phyloP scores from a whole-genome alignment of 2,888 invertebrate species.

The Arge pagana region DNA sequence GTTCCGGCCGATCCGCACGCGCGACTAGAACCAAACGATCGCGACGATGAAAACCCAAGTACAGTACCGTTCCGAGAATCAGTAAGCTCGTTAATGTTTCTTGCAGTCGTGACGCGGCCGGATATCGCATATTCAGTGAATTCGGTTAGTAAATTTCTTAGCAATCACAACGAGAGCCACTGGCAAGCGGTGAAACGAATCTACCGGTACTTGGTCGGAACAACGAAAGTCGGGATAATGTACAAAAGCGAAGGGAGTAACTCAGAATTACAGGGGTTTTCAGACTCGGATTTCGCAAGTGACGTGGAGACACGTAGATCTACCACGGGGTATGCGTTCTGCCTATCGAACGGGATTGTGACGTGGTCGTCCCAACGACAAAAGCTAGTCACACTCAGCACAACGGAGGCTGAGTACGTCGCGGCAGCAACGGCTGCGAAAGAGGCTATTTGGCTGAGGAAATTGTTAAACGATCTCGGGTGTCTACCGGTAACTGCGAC shows the following conservation, averaged over 20 bases:
- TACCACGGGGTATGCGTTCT: slow-evolving; percentile 26
- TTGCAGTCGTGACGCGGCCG: slow-evolving; percentile 21
- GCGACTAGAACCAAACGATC: slow-evolving; percentile 1
- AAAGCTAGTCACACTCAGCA: slow-evolving; percentile 19
- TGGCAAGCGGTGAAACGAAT: slow-evolving; percentile 29
- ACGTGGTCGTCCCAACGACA: slow-evolving; percentile 28
- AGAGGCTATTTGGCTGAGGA: slow-evolving; percentile 23
- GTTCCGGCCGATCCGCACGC: slow-evolving; percentile 27
- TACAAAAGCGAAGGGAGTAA: slow-evolving; percentile 23
- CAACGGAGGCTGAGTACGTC: slow-evolving; percentile 26
- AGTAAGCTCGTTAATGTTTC: slow-evolving; percentile 23
- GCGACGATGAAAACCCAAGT: slow-evolving; percentile 8
- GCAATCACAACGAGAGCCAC: slow-evolving; percentile 15
- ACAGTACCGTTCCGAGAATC: slow-evolving; percentile 24
- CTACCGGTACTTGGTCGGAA: slow-evolving; percentile 22
- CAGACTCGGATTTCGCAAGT: slow-evolving; percentile 28
- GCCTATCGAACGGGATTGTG: slow-evolving; percentile 20
- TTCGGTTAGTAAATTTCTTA: slow-evolving; percentile 22
- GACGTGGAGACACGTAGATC: slow-evolving; percentile 26
- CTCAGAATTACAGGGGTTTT: slow-evolving; percentile 23
- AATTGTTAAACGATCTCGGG: slow-evolving; percentile 23
- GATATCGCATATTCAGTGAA: slow-evolving; percentile 26
- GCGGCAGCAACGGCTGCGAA: slow-evolving; percentile 18
- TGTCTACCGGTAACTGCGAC: slow-evolving; percentile 8
- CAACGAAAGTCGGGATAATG: slow-evolving; percentile 19